Percentiles rank a stretch among this genome's conserved stretches.
phyloP scores from a whole-genome alignment of 30 jellyfish, hydroid and myxozoan species.

The Clytia hemisphaerica region DNA sequence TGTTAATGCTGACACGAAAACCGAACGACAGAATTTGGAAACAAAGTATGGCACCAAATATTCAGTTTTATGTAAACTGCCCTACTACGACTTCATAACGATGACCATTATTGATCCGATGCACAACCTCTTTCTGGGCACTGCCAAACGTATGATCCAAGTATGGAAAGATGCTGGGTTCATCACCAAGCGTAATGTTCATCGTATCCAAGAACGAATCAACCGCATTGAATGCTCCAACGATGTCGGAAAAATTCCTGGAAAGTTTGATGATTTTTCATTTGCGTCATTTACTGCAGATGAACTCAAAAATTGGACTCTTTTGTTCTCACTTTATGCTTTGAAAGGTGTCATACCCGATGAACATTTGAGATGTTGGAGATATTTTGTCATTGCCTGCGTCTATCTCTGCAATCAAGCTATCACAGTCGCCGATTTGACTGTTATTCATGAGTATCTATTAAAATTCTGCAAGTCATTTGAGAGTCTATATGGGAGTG shows the following conservation, averaged over 20 bases:
- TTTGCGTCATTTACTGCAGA: constrained; percentile 5
- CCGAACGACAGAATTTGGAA: constrained; percentile 1
- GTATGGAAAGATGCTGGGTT: neutral
- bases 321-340: neutral
- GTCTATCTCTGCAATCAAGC: neutral
- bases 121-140: constrained; percentile 21
- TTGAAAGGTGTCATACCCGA: neutral
- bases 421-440: neutral
- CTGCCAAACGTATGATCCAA: neutral
- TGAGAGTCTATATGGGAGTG: neutral
- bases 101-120: constrained; percentile 27
- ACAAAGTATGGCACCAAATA: constrained; percentile 13
- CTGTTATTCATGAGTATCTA: neutral
- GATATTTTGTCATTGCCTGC: neutral
- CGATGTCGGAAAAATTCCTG: constrained; percentile 1
- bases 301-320: constrained; percentile 2
- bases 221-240: neutral
- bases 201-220: neutral
- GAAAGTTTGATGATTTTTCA: neutral
- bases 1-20: neutral
- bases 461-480: neutral
- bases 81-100: constrained; percentile 9
- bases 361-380: neutral
- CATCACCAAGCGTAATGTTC: neutral
- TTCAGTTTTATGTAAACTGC: constrained; percentile 15